Conservation (phyloP, 2,888 invertebrate species). For the Drosophila helvetica region DNA sequence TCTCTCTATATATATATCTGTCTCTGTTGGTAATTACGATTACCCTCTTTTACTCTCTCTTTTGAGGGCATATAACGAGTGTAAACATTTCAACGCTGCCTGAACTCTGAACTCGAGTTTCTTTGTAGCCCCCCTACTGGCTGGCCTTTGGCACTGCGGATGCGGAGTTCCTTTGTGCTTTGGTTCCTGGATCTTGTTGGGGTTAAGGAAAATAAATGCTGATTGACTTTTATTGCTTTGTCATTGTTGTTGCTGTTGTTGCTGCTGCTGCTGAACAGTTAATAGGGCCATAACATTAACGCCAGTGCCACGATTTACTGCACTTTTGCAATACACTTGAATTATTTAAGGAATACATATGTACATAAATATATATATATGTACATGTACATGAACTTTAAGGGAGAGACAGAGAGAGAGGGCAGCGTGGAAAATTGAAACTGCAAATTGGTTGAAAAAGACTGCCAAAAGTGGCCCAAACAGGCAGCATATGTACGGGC, state of each 20-base stretch:
- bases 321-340: constrained; percentile 46
- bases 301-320: constrained; percentile 57
- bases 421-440: constrained; percentile 70
- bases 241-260: constrained; percentile 44
- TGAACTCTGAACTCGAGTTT: constrained; percentile 2
- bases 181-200: constrained; percentile 43
- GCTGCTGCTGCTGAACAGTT: constrained; percentile 43
- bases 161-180: constrained; percentile 31
- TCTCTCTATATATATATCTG: no score
- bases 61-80: constrained; percentile 39
- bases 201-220: constrained; percentile 74
- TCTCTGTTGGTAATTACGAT: no score
- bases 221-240: constrained; percentile 76
- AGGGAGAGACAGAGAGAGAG: constrained; percentile 18
- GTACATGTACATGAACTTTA: no score
- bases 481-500: constrained; percentile 59
- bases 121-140: background rate
- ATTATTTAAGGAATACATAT: constrained; percentile 51
- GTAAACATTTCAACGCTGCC: constrained; percentile 55
- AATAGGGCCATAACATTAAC: constrained; percentile 58
- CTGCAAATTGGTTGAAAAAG: constrained; percentile 67
- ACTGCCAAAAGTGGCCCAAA: constrained; percentile 64
- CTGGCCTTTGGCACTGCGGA: background rate
- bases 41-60: background rate
- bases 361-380: background rate